Conservation (phyloP, 2,797 vertebrate species). For the Kryptolebias ocellatus region DNA sequence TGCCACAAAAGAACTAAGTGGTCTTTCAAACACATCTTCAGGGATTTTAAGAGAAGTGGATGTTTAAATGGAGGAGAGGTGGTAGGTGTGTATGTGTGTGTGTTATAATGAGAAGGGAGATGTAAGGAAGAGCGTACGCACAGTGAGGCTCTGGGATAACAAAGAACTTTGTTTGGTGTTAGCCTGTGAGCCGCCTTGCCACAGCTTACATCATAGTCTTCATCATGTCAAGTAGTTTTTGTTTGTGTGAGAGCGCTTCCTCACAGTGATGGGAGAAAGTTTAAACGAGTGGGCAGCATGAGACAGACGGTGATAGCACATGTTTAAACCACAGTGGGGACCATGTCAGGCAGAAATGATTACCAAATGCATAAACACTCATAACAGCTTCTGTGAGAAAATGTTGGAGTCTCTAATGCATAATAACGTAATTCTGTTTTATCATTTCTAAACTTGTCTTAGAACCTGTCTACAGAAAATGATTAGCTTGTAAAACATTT, state of each 20-base stretch:
- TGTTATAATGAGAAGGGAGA: not conserved
- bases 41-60: slow-evolving; percentile 48
- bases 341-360: no score
- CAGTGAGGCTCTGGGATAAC: slow-evolving; percentile 47
- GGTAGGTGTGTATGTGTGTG: not conserved
- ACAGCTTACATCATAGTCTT: slow-evolving; percentile 73
- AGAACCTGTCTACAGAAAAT: no score
- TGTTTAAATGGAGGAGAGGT: slow-evolving; percentile 16
- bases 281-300: not conserved
- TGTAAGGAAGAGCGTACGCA: slow-evolving; percentile 13
- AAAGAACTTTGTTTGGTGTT: slow-evolving; percentile 58
- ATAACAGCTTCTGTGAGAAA: no score
- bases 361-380: no score
- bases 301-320: not conserved
- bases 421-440: no score
- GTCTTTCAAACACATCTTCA: slow-evolving; percentile 55
- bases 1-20: slow-evolving; percentile 31
- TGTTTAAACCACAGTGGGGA: no score
- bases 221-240: slow-evolving; percentile 45
- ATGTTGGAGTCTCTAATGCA: no score
- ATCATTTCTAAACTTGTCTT: no score
- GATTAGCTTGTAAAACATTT: no score
- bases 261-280: slow-evolving; percentile 8
- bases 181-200: slow-evolving; percentile 54
- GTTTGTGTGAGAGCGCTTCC: slow-evolving; percentile 4